phyloP scores from a whole-genome alignment of 1,140 invertebrate species.

The Doryteuthis pealeii region DNA sequence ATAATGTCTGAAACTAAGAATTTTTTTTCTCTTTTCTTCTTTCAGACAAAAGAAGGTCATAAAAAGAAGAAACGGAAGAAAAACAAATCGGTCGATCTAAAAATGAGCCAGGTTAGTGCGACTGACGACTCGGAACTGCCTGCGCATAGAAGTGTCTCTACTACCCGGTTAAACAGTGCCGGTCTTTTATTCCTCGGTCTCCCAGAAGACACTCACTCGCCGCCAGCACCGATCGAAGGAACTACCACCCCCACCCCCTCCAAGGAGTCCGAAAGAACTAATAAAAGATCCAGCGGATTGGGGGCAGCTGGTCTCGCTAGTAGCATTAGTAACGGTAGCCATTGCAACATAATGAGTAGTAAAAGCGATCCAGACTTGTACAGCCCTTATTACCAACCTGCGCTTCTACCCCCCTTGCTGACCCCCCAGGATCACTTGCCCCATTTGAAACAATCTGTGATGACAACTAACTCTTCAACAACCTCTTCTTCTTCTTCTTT shows the following conservation, averaged over 20 bases:
- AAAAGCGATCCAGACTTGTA: slow-evolving; percentile 1
- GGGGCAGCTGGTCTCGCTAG: no score
- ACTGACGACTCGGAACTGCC: neutral
- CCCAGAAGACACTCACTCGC: neutral
- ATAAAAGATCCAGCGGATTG: no score
- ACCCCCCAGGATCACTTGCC: no score
- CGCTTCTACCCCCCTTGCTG: no score
- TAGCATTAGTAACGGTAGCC: no score
- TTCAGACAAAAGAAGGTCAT: neutral
- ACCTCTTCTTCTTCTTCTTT: no score
- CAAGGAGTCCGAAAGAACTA: no score
- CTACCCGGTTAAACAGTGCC: neutral
- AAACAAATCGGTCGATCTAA: neutral
- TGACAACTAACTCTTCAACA: no score
- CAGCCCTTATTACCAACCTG: neutral
- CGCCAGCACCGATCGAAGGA: neutral
- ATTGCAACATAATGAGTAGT: neutral
- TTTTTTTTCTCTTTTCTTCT: neutral
- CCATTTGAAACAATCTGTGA: no score
- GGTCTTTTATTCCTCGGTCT: neutral
- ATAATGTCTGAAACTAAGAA: no score
- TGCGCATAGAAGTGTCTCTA: neutral
- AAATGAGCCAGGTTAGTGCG: neutral
- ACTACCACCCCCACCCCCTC: no score
- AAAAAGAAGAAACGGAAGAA: neutral